Evolutionary conservation across 2,797 vertebrate species (phyloP), one percentile per base, ranked within the genome.

Genomic region (Arctocebus calabarensis): DNA sequence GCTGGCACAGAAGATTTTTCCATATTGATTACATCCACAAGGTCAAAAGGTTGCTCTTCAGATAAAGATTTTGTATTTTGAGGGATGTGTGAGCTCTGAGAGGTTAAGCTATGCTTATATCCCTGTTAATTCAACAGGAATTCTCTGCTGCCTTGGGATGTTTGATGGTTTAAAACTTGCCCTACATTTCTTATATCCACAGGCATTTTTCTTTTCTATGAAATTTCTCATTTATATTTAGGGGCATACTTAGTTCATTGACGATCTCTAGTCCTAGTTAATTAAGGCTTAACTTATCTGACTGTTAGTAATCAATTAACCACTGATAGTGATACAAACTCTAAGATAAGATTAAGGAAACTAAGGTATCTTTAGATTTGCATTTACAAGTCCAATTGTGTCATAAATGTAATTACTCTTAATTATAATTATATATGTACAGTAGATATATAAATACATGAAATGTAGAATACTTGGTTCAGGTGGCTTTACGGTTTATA

Each of bases 371-470:
- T 55, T 4, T 57, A 93, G 32, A 77, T 93, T 78, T 94, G 22
- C 55, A 93, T 68, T 96, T 79, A 55, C 10, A 91, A 91, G 32
- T 88, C 29, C 59, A 95, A 32, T 84, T 62, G 55, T 84, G n/a
- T 81, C 52, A 84, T 70, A 92, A 71, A 55, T 70, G 2, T 86
- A 90, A 84, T 83, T 88, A 84, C 0, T 94, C 34, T 90, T 84
- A 91, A 92, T 93, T 89, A 77, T 3, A 90, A 83, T 74, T 23
- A n/a, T 32, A 68, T 25, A 82, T 48, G 20, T 34, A 73, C 37
- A 70, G 68, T 25, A 77, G 40, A 25, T 29, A 73, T 43, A 75
- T 20, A 91, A 74, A 71, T 20, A 85, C 14, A 75, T 88, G 7
- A 91, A 73, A 45, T 78, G 62, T 40, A 77, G 94, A 87, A 64